phyloP scores from a whole-genome alignment of 2,888 invertebrate genomes.

The Ormyrus rosae region DNA sequence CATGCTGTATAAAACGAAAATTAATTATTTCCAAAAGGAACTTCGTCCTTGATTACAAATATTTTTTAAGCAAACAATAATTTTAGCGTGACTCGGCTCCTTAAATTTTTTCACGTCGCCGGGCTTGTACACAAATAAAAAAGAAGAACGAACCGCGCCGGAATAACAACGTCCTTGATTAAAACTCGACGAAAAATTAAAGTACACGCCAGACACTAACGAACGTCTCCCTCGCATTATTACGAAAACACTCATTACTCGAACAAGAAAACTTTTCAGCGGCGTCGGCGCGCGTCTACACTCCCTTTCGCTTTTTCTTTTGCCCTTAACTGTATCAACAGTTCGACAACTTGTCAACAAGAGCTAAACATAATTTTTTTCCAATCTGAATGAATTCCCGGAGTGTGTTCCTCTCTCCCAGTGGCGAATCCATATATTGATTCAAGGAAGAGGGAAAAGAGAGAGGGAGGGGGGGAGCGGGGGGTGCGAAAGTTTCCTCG shows the following conservation, averaged over 20 bases:
- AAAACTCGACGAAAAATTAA: constrained; percentile 22
- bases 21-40: no score
- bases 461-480: background rate
- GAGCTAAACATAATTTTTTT: constrained; percentile 3
- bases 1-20: no score
- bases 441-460: constrained; percentile 19
- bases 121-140: no score
- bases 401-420: constrained; percentile 13
- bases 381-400: constrained; percentile 14
- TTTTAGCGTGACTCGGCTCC: no score
- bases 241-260: background rate
- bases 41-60: no score
- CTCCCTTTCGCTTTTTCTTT: no score
- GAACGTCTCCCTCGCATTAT: background rate
- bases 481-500: constrained; percentile 1
- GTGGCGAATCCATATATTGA: constrained; percentile 31
- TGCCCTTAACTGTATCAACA: background rate
- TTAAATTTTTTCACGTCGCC: no score
- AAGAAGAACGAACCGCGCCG: background rate
- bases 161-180: constrained; percentile 24
- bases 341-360: background rate
- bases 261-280: no score
- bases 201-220: constrained; percentile 4
- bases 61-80: no score
- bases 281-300: no score